Percentiles rank a stretch among this genome's conserved stretches.
Evolutionary conservation across 2,113 vertebrate genomes (phyloP).

Genomic region (Otis tarda): DNA sequence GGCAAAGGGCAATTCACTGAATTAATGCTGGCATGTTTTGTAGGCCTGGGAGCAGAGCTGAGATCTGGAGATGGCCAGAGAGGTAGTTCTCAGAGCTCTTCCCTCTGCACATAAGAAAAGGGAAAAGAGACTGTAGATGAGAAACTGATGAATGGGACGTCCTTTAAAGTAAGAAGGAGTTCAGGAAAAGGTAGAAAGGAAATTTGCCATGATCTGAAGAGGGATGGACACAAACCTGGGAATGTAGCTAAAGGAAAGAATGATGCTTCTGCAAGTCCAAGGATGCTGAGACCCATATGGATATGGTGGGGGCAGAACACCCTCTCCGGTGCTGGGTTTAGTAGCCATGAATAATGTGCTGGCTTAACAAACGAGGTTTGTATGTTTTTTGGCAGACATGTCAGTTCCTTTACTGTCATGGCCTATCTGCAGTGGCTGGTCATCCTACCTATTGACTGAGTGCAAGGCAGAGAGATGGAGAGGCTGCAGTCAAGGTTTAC

Average conservation of each 20-base stretch:
- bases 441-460: neutral
- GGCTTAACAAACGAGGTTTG: neutral
- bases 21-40: neutral
- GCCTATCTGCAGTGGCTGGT: neutral
- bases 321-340: neutral
- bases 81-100: neutral
- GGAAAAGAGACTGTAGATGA: neutral
- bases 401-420: neutral
- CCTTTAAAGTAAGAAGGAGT: neutral
- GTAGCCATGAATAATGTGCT: neutral
- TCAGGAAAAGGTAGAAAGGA: neutral
- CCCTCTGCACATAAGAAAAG: neutral
- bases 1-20: neutral
- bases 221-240: neutral
- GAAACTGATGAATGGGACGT: neutral
- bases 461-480: neutral
- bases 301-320: neutral
- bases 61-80: neutral
- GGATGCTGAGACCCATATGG: neutral
- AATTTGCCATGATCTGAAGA: neutral
- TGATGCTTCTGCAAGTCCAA: neutral
- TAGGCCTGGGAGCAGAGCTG: neutral
- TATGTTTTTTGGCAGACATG: neutral
- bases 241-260: neutral
- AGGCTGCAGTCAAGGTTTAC: neutral